Evolutionary conservation across 2,113 vertebrate species (phyloP), one percentile per base, ranked within the genome.

Genomic region (Xenopus borealis): DNA sequence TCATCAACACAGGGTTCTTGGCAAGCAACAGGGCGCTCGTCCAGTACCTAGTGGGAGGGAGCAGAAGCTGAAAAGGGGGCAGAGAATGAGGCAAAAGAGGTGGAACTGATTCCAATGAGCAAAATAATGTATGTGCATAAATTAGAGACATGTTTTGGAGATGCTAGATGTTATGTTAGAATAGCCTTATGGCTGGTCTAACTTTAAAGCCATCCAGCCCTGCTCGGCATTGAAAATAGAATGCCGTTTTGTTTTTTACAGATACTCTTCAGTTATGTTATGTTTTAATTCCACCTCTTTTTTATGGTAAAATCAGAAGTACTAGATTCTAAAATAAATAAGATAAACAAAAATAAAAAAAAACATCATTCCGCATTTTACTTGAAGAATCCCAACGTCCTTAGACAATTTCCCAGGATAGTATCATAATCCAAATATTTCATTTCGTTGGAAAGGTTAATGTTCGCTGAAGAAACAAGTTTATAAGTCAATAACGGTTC

Each of bases 1-100:
- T 77, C 74, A 77, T 77, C 74, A 77, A 77, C 74, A 77, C 74
- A 77, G 74, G 74, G 74, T 70, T 77, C 74, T 77, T 77, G 74
- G 74, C 74, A 77, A 77, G 74, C 74, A 77, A 77, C 74, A 77
- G 74, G 74, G 67, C 74, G 74, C 74, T 77, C 74, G 74, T 77
- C 74, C 74, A 77, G 74, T 77, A 77, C 74, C 74, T 77, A 77
- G 59, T 77, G 74, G 74, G 74, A 77, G 74, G 74, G 74, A 77
- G 74, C 74, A 77, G 59, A 77, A 77, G 59, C 72, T 78, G 61
- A 70, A 47, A 66, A 81, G 58, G 73, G 62, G 33, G 33, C 0
- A 1, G 75, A 82, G 78, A 83, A 79, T 71, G 59, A 71, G 66
- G 66, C 5, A 44, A 79, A 47, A 79, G 76, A 81, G 78, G 71